Evolutionary conservation across 1,140 invertebrate genomes (phyloP), one percentile per base, ranked within the genome.

Genomic region (Zaprionus camerounensis): DNA sequence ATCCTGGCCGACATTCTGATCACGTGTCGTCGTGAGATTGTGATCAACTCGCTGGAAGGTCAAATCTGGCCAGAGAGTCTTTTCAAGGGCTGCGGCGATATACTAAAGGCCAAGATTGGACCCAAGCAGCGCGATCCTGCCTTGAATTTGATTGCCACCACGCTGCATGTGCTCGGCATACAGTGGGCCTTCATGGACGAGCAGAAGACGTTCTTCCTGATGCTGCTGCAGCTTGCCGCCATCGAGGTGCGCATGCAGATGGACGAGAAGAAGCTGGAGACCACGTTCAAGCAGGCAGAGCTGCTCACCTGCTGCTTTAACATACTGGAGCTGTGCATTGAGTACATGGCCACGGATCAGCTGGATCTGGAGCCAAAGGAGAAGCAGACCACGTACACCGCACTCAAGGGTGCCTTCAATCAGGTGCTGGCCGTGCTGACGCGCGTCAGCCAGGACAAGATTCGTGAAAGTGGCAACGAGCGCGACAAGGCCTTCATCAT

Each of bases 221-320:
- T 98, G 46, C 92, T 98, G 2, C 95, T 98, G 63, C 97, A 98
- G 92, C 92, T 99, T 20, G 95, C 96, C 75, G 97, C 97, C 58
- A 97, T 99, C 91, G 98, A 99, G 94, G 95, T 98, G 3, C 95
- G 97, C 81, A 98, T 99, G 97, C 96, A 97, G 82, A 93, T 98
- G 49, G 98, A 99, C 91, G 97, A 97, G 72, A 96, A 96, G 79
- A 96, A 95, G 83, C 94, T 98, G 71, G 96, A 97, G 91, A 94
- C 96, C 91, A 95, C 97, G 7, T 94, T 96, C 83, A 93, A 94
- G 31, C 96, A 97, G 93, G 95, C 95, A 26, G 96, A 97, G 58
- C 93, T 98, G 17, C 94, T 98, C 2, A 96, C 96, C 22, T 94
- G 96, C 46, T 98, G 97, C 87, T 99, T 98, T 79, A 94, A 95